Conservation (phyloP, 2,888 invertebrate species). For the Hanleya hanleyi region DNA sequence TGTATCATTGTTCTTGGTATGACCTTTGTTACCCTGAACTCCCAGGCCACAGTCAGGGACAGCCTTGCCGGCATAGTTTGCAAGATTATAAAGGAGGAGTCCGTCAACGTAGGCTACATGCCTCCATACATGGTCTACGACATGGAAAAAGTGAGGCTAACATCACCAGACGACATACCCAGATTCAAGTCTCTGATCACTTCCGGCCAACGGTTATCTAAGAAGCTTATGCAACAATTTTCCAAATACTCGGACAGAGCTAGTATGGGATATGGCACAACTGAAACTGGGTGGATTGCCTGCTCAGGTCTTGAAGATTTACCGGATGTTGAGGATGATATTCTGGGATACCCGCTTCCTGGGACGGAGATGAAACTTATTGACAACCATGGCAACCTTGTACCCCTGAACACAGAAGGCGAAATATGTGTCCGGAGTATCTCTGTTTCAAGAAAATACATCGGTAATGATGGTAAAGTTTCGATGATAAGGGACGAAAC, state of each 20-base stretch:
- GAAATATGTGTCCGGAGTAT: constrained; percentile 1
- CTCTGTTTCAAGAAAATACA: background rate
- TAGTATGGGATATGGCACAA: background rate
- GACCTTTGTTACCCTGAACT: background rate
- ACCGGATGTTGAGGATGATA: background rate
- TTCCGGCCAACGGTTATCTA: background rate
- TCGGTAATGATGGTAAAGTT: background rate
- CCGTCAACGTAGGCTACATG: background rate
- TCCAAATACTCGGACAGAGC: background rate
- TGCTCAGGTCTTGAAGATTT: background rate
- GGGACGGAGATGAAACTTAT: constrained; percentile 5
- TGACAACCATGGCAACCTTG: background rate
- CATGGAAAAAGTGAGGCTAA: background rate
- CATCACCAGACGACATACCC: background rate
- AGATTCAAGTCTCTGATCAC: background rate
- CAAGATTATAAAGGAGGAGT: background rate
- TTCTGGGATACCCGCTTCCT: background rate
- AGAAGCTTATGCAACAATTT: background rate
- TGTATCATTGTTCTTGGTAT: background rate
- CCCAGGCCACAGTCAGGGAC: background rate
- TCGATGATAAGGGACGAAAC: background rate
- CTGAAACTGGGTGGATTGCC: background rate
- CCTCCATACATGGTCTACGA: background rate
- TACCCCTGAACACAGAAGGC: constrained; percentile 9
- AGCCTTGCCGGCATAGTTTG: background rate